Conservation (phyloP, 2,797 vertebrate species). For the Sebastes trivittatus region DNA sequence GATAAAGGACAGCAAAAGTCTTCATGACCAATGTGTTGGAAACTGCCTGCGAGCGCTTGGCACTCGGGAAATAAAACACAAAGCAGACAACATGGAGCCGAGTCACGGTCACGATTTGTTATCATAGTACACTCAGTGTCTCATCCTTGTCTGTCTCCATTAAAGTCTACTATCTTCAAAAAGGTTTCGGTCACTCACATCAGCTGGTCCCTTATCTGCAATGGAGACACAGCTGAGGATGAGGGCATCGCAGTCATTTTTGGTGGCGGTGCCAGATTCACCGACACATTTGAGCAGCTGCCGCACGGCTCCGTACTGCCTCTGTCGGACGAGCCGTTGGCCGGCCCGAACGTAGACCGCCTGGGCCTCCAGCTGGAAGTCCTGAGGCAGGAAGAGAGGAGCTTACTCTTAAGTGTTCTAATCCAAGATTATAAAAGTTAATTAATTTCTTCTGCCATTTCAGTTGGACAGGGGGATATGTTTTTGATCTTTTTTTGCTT, state of each 20-base stretch:
- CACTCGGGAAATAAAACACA: not conserved
- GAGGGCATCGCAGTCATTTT: conserved; percentile 91
- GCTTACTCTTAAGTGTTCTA: not conserved
- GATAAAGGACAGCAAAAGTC: conserved; percentile 5
- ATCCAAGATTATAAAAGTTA: not conserved
- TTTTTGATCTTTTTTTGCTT: not conserved
- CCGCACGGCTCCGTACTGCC: conserved; percentile 87
- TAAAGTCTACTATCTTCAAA: not conserved
- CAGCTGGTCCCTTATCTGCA: conserved; percentile 86
- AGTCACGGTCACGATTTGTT: not conserved
- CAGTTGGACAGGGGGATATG: no score
- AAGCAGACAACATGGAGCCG: not conserved
- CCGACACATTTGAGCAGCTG: conserved; percentile 95
- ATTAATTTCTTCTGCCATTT: not conserved
- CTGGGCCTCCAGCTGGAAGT: conserved; percentile 94
- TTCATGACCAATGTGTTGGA: not conserved
- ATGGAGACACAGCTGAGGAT: conserved; percentile 89
- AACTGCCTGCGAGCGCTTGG: not conserved
- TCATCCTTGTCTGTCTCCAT: not conserved
- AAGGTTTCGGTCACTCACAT: conserved; percentile 79
- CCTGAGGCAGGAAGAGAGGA: conserved; percentile 75
- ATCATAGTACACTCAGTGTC: not conserved
- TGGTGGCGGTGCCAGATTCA: conserved; percentile 92
- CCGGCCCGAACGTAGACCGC: conserved; percentile 89
- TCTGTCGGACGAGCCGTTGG: conserved; percentile 86